These are phyloP conservation scores for Polyommatus iphigenia DNA, from an alignment of 2,888 invertebrate species.

Conservation along the genomic window DNA sequence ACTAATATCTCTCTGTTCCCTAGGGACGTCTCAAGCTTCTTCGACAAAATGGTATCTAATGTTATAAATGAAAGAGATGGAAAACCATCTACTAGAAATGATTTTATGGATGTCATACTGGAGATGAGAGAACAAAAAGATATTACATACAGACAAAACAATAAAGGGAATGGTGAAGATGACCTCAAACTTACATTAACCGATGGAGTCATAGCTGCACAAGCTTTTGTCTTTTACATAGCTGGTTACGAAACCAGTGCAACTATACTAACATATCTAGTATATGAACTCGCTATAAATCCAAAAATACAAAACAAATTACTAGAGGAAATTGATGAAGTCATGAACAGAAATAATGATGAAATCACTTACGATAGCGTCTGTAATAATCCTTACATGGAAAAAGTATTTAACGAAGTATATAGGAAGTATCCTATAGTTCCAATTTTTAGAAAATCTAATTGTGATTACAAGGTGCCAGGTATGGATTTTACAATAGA, in stretches of 20 bases:
- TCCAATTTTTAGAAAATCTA: slow-evolving; percentile 54
- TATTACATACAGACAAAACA: slow-evolving; percentile 39
- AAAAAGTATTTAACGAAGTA: slow-evolving; percentile 58
- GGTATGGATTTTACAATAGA: slow-evolving; percentile 49
- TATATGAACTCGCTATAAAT: slow-evolving; percentile 58
- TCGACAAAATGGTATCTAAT: slow-evolving; percentile 18
- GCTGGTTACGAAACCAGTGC: slow-evolving; percentile 71
- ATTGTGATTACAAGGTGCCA: slow-evolving; percentile 47
- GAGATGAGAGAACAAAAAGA: slow-evolving; percentile 49
- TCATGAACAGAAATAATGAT: slow-evolving; percentile 49
- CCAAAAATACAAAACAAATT: slow-evolving; percentile 59
- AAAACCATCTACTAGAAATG: slow-evolving; percentile 49
- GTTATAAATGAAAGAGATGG: slow-evolving; percentile 47
- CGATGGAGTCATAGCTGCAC: slow-evolving; percentile 56
- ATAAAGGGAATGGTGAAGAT: slow-evolving; percentile 34
- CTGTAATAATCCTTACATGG: slow-evolving; percentile 60
- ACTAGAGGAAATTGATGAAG: slow-evolving; percentile 51
- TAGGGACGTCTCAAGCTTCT: slow-evolving; percentile 16
- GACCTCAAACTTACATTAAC: slow-evolving; percentile 50
- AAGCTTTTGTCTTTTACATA: slow-evolving; percentile 65
- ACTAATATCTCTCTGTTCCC: slow-evolving; percentile 17
- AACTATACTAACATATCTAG: slow-evolving; percentile 56
- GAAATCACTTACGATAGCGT: slow-evolving; percentile 59
- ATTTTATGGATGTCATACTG: slow-evolving; percentile 58
- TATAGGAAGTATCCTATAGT: slow-evolving; percentile 69